Evolutionary conservation across 2,888 invertebrate species (phyloP), one percentile per base, ranked within the genome.

Genomic region (Dione juno): DNA sequence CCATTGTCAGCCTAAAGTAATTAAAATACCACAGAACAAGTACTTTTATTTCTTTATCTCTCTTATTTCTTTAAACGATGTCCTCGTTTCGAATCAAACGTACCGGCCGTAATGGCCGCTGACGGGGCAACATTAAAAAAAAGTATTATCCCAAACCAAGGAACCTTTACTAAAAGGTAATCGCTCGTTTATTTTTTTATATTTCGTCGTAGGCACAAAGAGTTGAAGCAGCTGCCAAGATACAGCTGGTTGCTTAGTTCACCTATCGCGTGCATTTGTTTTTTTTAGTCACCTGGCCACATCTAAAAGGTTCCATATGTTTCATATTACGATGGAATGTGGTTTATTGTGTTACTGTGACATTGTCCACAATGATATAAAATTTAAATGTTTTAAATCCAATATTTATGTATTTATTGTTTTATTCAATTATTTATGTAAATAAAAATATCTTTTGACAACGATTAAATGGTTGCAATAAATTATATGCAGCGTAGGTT

Each of bases 91-190:
- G 79, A 81, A 85, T 89, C 87, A 87, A 89, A 89, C 84, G 84
- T 76, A 81, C 87, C 87, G 86, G 81, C 79, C 82, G 81, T 90
- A 88, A 91, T 89, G 83, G 86, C 76, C 79, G 81, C 81, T 80
- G 84, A 81, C 80, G 78, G 77, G 74, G 78, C 90, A 87, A 88
- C 76, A 77, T 75, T 79, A 84, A 85, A 82, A 82, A 28, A 82
- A 82, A 79, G 37, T 64, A 64, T 64, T 50, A 79, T 79, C 77
- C 81, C 83, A 80, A 85, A 85, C 81, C 78, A 84, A 85, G 80
- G 79, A 80, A 77, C 81, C 69, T 74, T 87, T 88, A 87, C 87
- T 86, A 86, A 87, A 90, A 88, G 86, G 88, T 89, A 89, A 90
- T 90, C 87, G 86, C 78, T 82, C 75, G 80, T 76, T 76, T 77